Percentiles rank a stretch among this genome's conserved stretches.
These are phyloP conservation scores for Chydorus sphaericus DNA, from an alignment of 2,888 invertebrate genomes.

Conservation along the genomic window DNA sequence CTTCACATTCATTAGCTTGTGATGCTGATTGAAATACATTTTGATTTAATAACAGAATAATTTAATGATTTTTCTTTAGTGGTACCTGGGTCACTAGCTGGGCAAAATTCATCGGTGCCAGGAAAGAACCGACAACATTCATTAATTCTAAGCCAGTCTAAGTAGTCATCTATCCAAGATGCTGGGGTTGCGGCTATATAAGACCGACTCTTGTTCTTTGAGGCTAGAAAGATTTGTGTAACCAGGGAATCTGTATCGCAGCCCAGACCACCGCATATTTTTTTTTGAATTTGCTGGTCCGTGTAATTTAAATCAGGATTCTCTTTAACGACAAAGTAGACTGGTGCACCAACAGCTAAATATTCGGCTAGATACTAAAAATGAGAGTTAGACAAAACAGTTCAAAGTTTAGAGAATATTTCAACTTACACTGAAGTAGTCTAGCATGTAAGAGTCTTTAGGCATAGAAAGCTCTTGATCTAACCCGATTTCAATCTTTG, in stretches of 20 bases:
- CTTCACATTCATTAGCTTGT: neutral
- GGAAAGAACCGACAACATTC: constrained; percentile 1
- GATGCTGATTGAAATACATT: neutral
- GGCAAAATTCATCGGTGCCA: constrained; percentile 39
- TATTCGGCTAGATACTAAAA: constrained; percentile 56
- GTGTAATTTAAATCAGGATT: constrained; percentile 53
- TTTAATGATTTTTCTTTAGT: neutral
- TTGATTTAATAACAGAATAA: neutral
- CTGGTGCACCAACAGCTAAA: constrained; percentile 79
- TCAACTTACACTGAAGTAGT: constrained; percentile 59
- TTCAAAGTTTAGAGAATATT: neutral
- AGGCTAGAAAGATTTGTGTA: constrained; percentile 54
- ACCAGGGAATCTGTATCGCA: constrained; percentile 52
- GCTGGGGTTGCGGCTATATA: constrained; percentile 75
- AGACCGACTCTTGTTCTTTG: constrained; percentile 45
- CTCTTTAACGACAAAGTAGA: constrained; percentile 79
- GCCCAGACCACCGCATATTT: constrained; percentile 48
- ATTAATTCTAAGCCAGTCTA: constrained; percentile 59
- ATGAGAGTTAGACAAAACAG: neutral
- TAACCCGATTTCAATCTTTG: constrained; percentile 79
- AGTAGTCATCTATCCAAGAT: constrained; percentile 93
- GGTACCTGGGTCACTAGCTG: constrained; percentile 29
- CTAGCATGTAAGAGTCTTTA: constrained; percentile 85
- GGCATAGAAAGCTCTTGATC: constrained; percentile 97
- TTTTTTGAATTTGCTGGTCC: constrained; percentile 47